A percentile compares a stretch with the other conserved stretches of the same genome.
phyloP scores from a whole-genome alignment of 1,140 invertebrate species.

The Cylas formicarius region DNA sequence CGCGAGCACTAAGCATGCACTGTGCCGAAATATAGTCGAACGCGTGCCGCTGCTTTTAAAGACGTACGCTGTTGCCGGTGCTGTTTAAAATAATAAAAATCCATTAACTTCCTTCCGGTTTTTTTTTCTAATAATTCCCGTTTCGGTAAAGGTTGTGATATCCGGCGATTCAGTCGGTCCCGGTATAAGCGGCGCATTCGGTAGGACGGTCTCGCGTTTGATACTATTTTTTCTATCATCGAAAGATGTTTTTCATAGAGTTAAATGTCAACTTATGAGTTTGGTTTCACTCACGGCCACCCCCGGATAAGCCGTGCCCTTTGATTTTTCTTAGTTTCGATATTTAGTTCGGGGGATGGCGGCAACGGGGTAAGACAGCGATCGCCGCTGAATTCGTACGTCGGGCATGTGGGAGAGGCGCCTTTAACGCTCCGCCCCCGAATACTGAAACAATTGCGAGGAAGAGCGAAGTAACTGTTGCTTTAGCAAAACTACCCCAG shows the following conservation, averaged over 20 bases:
- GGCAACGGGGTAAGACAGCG: constrained; percentile 22
- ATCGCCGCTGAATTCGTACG: constrained; percentile 27
- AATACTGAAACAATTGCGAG: constrained; percentile 37
- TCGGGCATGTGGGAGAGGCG: constrained; percentile 34
- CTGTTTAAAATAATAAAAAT: too few relatives aligned
- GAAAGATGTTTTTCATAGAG: not conserved
- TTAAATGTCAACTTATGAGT: not conserved
- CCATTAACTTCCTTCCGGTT: too few relatives aligned
- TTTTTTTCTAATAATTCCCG: too few relatives aligned
- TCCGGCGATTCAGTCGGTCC: constrained; percentile 2
- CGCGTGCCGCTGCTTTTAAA: constrained; percentile 20
- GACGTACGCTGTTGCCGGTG: constrained; percentile 18
- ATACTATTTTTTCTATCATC: not conserved
- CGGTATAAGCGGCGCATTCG: not conserved
- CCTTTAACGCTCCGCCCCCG: constrained; percentile 34
- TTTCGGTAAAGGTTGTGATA: constrained; percentile 8
- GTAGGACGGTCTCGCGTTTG: not conserved
- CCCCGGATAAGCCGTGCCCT: too few relatives aligned
- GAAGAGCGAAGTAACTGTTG: constrained; percentile 40
- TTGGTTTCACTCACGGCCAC: too few relatives aligned
- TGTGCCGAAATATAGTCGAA: constrained; percentile 20
- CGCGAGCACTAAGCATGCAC: constrained; percentile 18
- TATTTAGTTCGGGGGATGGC: too few relatives aligned
- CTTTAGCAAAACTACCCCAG: constrained; percentile 33
- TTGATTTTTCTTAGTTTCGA: too few relatives aligned